Base-by-base conservation (phyloP, 1,140 invertebrate genomes). In the Drosophila obscura region DNA sequence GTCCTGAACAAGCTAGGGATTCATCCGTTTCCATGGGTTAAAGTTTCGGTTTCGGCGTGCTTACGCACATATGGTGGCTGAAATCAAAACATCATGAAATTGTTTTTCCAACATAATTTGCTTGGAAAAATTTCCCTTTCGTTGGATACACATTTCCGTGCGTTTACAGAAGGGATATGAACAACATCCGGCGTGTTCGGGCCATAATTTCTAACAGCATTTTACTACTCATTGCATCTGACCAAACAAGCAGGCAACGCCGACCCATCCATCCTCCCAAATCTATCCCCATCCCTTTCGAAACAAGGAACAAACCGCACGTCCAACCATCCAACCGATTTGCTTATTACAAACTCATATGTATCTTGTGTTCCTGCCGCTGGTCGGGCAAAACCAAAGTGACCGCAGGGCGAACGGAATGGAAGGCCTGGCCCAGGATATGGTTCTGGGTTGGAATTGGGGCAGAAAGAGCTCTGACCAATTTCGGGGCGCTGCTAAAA, bases 201-300 rank as follows among this genome's bases (percentile, higher is more conserved):
- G 44, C 72, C 83, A 88, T 88, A 83, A 88, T 88, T 88, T 88
- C 79, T 68, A 83, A 80, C 76, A 88, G 79, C 76, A 88, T 83
- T 88, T 88, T 74, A 88, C 83, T 80, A 88, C 80, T 88, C 84
- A 88, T 88, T 88, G 83, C 83, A 88, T 89, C 88, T 79, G 83
- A 83, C 76, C 83, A 88, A 80, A 66, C 78, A 49, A 61, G 45
- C 44, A 35, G 15, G 11, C 35, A 2, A 1, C 19, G 19, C 19
- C 19, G 19, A 19, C 19, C 19, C 19, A 19, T 19, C 19, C 19
- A 19, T 19, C 19, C 19, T 19, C 19, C 19, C 19, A 19, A 19
- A 19, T 26, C 26, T 7, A 11, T 4, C 19, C 35, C n/a, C 49
- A 15, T 13, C 28, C 9, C 41, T 13, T 22, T 35, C 22, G 24